These are phyloP conservation scores for Xestia sexstrigata DNA, from an alignment of 2,888 invertebrate species.

Conservation along the genomic window DNA sequence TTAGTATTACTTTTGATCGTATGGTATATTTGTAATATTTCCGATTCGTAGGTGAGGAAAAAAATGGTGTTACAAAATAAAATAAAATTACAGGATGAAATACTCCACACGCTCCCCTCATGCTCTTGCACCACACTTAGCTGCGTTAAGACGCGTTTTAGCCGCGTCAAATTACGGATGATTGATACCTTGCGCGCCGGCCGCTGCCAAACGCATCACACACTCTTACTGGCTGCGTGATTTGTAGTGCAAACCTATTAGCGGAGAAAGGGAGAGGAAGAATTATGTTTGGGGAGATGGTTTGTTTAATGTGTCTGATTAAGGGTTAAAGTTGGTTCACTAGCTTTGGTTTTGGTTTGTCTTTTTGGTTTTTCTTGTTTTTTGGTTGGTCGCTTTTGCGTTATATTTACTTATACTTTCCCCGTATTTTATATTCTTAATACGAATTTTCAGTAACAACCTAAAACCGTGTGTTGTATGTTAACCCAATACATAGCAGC, in stretches of 20 bases:
- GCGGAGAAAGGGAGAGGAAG: background rate
- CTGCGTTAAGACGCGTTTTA: conserved; percentile 57
- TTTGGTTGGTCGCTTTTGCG: too few relatives aligned
- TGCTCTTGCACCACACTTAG: conserved; percentile 25
- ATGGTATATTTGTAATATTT: background rate
- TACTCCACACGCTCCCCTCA: background rate
- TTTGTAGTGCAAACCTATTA: conserved; percentile 33
- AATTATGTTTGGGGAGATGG: background rate
- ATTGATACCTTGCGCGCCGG: conserved; percentile 72
- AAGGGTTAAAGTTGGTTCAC: too few relatives aligned
- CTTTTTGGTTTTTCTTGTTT: too few relatives aligned
- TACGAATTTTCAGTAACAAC: conserved; percentile 1
- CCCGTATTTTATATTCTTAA: background rate
- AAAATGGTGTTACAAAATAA: too few relatives aligned
- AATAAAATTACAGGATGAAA: background rate
- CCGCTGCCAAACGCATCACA: conserved; percentile 52
- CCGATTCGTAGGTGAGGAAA: background rate
- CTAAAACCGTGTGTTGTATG: conserved; percentile 11
- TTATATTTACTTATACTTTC: background rate
- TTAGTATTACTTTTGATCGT: background rate
- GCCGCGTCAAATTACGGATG: conserved; percentile 77
- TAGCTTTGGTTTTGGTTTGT: too few relatives aligned
- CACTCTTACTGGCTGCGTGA: conserved; percentile 39
- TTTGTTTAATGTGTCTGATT: background rate
- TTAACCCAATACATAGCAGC: conserved; percentile 16